Evolutionary conservation across 2,113 vertebrate genomes (phyloP).

Genomic region (Crocuta crocuta): DNA sequence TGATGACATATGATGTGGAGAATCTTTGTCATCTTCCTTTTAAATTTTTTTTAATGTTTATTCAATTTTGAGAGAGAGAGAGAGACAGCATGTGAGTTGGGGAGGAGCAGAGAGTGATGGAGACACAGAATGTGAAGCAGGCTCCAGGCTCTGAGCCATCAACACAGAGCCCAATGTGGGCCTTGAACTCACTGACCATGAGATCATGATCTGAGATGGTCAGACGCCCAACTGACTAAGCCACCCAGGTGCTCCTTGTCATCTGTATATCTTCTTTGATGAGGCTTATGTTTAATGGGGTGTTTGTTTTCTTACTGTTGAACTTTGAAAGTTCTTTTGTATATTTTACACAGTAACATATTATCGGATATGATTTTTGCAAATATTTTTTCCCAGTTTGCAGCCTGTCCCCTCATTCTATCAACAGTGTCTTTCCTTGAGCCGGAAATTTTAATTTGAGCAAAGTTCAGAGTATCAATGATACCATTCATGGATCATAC

Average conservation of each 20-base stretch:
- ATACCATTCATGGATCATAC: neutral
- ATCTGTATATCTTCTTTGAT: neutral
- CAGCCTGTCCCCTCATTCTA: neutral
- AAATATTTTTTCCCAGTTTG: neutral
- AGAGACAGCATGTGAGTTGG: too few relatives aligned
- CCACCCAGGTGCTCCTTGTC: neutral
- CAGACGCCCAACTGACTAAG: too few relatives aligned
- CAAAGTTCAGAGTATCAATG: neutral
- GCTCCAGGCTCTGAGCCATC: too few relatives aligned
- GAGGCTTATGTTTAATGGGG: neutral
- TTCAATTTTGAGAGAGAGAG: too few relatives aligned
- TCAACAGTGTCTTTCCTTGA: neutral
- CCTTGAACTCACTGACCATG: too few relatives aligned
- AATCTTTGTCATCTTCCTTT: neutral
- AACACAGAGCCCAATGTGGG: too few relatives aligned
- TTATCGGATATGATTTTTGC: neutral
- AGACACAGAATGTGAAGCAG: too few relatives aligned
- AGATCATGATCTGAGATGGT: too few relatives aligned
- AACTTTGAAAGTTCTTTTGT: neutral
- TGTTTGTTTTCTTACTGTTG: neutral
- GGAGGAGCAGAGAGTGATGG: too few relatives aligned
- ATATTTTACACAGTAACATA: neutral
- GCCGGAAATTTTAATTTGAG: neutral
- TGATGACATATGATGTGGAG: neutral
- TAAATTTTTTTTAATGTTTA: too few relatives aligned